A percentile compares a stretch with the other conserved stretches of the same genome.
Conservation (phyloP, 2,113 vertebrate genomes). For the Cyprinus carpio region DNA sequence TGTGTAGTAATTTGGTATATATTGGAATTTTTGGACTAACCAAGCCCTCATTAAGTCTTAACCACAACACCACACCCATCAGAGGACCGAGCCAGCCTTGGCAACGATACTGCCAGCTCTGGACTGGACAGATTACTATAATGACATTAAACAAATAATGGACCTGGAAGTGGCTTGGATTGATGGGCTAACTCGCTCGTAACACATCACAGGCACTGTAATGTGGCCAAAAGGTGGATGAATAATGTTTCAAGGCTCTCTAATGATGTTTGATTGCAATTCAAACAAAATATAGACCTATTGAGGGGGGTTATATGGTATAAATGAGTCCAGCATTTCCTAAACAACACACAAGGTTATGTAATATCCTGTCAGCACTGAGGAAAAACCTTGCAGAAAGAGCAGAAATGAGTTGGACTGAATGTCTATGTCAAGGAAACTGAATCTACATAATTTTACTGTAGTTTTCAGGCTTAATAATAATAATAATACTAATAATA, state of each 20-base stretch:
- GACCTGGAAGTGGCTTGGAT: conserved; percentile 9
- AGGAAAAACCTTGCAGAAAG: background rate
- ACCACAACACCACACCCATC: conserved; percentile 76
- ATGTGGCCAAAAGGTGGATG: background rate
- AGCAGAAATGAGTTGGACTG: background rate
- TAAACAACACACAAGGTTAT: conserved; percentile 41
- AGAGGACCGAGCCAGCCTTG: conserved; percentile 49
- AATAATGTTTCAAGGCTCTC: background rate
- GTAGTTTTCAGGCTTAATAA: background rate
- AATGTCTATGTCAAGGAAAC: background rate
- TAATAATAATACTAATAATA: too few relatives aligned
- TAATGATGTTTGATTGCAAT: background rate
- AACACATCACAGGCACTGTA: background rate
- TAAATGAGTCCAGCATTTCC: conserved; percentile 25
- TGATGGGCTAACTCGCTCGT: background rate
- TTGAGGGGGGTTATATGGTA: conserved; percentile 26
- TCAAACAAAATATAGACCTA: background rate
- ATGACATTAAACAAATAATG: conserved; percentile 44
- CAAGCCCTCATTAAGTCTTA: conserved; percentile 64
- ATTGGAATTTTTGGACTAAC: conserved; percentile 50
- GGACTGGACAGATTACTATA: conserved; percentile 54
- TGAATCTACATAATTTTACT: background rate
- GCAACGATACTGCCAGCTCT: conserved; percentile 56
- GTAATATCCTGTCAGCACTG: conserved; percentile 22
- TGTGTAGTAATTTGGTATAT: too few relatives aligned